phyloP scores from a whole-genome alignment of 64 coral and sea anemone genomes.

The Actinia equina region DNA sequence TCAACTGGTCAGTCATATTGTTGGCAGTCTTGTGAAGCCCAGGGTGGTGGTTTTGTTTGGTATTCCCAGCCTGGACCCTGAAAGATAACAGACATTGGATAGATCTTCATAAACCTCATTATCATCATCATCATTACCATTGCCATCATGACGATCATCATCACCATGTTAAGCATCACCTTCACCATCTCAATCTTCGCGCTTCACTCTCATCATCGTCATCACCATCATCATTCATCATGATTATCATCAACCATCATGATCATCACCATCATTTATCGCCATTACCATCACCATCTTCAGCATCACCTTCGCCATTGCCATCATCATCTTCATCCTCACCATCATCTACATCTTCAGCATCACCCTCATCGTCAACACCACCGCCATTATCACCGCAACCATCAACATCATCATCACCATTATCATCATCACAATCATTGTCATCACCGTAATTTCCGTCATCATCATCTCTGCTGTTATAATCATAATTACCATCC shows the following conservation, averaged over 20 bases:
- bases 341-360: neutral
- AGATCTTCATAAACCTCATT: too few relatives aligned
- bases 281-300: neutral
- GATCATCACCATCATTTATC: too few relatives aligned
- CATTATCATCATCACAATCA: neutral
- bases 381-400: too few relatives aligned
- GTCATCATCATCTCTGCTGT: neutral
- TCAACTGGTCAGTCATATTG: too few relatives aligned
- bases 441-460: neutral
- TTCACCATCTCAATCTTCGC: too few relatives aligned
- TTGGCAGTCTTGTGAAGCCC: conserved; percentile 10
- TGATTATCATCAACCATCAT: too few relatives aligned
- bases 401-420: neutral
- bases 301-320: too few relatives aligned
- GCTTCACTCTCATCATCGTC: neutral
- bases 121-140: too few relatives aligned
- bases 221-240: neutral
- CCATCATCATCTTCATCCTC: neutral
- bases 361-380: too few relatives aligned
- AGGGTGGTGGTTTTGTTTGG: conserved; percentile 29
- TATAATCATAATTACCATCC: too few relatives aligned
- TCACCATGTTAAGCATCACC: too few relatives aligned
- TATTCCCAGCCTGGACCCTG: conserved; percentile 77
- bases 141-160: too few relatives aligned
- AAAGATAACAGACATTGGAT: conserved; percentile 3